Base-by-base conservation (phyloP, 2,113 vertebrate species). In the Orientallactaga bullata region DNA sequence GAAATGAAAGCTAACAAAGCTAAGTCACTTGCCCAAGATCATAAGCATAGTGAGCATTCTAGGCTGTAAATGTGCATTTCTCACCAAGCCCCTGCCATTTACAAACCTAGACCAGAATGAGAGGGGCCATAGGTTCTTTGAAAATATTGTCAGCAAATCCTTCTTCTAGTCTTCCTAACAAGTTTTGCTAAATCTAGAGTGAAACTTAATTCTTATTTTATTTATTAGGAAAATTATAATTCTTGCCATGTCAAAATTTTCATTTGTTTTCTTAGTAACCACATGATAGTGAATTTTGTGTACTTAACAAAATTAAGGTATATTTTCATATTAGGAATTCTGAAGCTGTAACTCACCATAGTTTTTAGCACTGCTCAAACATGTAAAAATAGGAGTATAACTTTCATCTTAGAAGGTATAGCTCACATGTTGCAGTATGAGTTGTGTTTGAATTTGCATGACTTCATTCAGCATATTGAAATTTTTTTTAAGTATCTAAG, bases 401-500 rank as follows among this genome's bases (percentile, higher is more conserved):
- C 15, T n/a, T 77, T 68, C 12, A 69, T 55, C 47, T 80, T 55
- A 37, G 47, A n/a, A 80, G 55, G 15, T 68, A 92, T 68, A 63
- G 90, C 28, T 65, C n/a, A 61, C 77, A 94, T 47, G 4, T 68
- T 72, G 61, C 61, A 83, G 13, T 4, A 37, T 30, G 37, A 77
- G 77, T n/a, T 61, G 0, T 65, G 35, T 91, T 71, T 94, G 42
- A 93, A 94, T 76, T 84, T 20, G 4, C 51, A 80, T 21, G 37
- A 63, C 16, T 79, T 76, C n/a, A 66, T 37, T 88, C 26, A 94
- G 55, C 21, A 80, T 30, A 55, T 51, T 85, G 68, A 16, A 16
- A 42, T 91, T 73, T 92, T 63, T 89, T 89, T 32, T 82, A 94
- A 78, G n/a, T 39, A 60, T 51, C 42, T 13, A 35, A 92, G 78